Conservation (phyloP, 2,113 vertebrate genomes). For the Hydropotes inermis region DNA sequence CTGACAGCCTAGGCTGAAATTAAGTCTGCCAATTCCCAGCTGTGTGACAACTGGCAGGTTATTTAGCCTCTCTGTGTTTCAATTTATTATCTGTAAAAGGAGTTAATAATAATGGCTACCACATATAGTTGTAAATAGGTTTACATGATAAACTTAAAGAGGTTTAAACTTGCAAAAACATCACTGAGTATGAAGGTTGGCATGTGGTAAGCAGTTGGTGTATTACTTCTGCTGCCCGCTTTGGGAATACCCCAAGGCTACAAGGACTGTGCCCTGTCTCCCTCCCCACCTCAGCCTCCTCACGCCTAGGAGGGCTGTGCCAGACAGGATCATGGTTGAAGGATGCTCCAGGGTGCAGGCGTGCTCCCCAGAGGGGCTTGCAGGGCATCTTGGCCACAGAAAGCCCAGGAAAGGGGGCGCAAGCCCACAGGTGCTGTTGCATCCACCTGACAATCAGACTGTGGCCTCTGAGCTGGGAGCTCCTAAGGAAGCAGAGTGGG, state of each 20-base stretch:
- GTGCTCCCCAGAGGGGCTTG: not conserved
- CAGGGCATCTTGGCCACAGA: not conserved
- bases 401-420: not conserved
- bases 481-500: accelerated
- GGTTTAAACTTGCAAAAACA: not conserved
- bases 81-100: not conserved
- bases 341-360: not conserved
- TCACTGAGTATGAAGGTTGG: not conserved
- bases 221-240: not conserved
- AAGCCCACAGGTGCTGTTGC: not conserved
- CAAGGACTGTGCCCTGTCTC: not conserved
- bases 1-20: not conserved
- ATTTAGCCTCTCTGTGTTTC: not conserved
- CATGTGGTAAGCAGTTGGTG: accelerated
- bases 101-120: not conserved
- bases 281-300: not conserved
- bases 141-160: not conserved
- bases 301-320: accelerated
- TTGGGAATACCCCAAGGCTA: not conserved
- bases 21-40: not conserved
- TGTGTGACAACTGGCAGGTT: not conserved
- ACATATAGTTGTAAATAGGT: not conserved
- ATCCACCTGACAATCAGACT: not conserved
- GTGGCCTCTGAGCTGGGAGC: not conserved
- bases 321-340: not conserved